Evolutionary conservation across 2,797 vertebrate genomes (phyloP).

Genomic region (Chelon labrosus): DNA sequence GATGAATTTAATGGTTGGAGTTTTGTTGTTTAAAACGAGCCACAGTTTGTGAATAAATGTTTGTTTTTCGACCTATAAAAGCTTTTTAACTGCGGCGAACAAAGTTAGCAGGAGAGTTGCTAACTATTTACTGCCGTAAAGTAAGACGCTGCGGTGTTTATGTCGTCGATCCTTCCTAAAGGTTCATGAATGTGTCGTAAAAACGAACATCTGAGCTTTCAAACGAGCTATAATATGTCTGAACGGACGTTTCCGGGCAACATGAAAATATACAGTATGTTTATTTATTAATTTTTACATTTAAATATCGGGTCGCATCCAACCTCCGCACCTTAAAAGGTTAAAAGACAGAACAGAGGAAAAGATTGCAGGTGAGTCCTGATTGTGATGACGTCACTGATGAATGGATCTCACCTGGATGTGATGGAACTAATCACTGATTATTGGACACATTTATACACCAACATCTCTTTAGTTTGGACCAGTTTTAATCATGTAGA

Average conservation of each 20-base stretch:
- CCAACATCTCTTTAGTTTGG: no score
- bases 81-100: background rate
- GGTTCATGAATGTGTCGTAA: no score
- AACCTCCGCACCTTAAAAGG: background rate
- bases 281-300: no score
- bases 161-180: background rate
- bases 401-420: background rate
- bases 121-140: constrained; percentile 6
- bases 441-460: no score
- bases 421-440: background rate
- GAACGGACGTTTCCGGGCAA: no score
- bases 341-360: background rate
- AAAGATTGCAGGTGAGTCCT: constrained; percentile 1
- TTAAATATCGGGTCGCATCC: background rate
- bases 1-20: accelerated
- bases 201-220: no score
- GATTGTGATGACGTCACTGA: background rate
- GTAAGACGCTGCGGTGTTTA: background rate
- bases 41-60: background rate
- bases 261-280: no score
- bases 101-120: no score
- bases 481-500: no score
- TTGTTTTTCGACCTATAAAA: background rate
- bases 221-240: no score
- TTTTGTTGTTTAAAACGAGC: background rate